Conservation (phyloP, 2,888 invertebrate genomes). For the Chelonus formosanus region DNA sequence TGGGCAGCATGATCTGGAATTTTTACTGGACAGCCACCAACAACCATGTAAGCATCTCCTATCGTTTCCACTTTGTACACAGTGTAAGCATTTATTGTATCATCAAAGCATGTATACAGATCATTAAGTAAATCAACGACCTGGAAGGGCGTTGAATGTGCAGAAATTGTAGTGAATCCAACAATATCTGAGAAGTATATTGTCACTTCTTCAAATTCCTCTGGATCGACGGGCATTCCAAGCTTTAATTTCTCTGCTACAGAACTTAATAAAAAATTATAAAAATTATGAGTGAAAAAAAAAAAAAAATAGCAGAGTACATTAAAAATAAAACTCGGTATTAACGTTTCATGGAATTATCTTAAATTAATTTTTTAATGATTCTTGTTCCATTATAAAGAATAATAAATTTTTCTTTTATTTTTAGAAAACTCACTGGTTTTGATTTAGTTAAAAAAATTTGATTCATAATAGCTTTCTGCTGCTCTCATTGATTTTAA, state of each 20-base stretch:
- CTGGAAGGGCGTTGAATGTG: constrained; percentile 90
- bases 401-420: no score
- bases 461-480: no score
- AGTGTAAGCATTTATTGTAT: constrained; percentile 89
- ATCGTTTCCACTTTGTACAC: constrained; percentile 94
- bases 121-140: constrained; percentile 92
- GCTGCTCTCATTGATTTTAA: no score
- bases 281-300: no score
- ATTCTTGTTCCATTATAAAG: no score
- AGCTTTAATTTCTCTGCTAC: constrained; percentile 91
- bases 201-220: constrained; percentile 90
- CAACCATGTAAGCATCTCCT: constrained; percentile 95
- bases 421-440: no score
- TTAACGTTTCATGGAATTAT: no score
- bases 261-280: constrained; percentile 69
- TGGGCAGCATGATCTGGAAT: constrained; percentile 85
- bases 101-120: constrained; percentile 92
- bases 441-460: no score
- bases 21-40: constrained; percentile 84
- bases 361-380: no score
- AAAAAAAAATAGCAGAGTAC: no score
- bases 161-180: constrained; percentile 92
- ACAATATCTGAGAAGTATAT: constrained; percentile 96
- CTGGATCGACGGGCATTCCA: constrained; percentile 91
- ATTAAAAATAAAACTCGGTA: no score